Evolutionary conservation across 2,113 vertebrate genomes (phyloP).

Genomic region (Aspidoscelis tigris): DNA sequence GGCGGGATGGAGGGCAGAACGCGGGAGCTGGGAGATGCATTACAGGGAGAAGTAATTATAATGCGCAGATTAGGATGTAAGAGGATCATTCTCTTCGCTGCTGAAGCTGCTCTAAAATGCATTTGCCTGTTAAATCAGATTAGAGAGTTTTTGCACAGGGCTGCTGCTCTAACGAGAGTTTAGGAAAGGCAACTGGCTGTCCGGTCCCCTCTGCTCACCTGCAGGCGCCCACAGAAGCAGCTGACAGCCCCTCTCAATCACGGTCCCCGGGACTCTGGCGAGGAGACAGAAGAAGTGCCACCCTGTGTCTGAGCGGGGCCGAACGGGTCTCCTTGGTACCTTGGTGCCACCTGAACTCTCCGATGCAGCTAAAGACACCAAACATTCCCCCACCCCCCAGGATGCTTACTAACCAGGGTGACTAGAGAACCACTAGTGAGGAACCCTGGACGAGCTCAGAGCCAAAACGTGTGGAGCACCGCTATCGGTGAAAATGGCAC

Average conservation of each 20-base stretch:
- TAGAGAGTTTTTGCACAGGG: not conserved
- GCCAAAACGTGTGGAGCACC: too few relatives aligned
- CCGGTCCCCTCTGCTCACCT: not conserved
- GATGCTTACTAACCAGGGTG: not conserved
- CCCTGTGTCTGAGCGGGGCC: not conserved
- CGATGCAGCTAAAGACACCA: too few relatives aligned
- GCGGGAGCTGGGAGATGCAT: not conserved
- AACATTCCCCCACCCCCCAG: too few relatives aligned
- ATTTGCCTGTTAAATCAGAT: constrained; percentile 10
- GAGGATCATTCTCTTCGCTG: not conserved
- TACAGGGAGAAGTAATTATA: not conserved
- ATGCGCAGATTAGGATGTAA: not conserved
- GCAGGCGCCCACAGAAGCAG: not conserved
- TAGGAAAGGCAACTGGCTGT: not conserved
- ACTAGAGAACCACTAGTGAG: not conserved
- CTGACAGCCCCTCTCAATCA: not conserved
- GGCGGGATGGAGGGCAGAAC: not conserved
- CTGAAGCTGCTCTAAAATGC: constrained; percentile 5
- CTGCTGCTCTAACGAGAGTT: not conserved
- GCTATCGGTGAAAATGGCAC: too few relatives aligned
- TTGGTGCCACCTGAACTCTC: not conserved
- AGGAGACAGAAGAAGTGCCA: not conserved
- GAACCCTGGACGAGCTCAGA: too few relatives aligned
- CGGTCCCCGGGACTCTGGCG: not conserved
- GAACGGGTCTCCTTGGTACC: not conserved